These are phyloP conservation scores for Eremophila alpestris DNA, from an alignment of 2,797 vertebrate genomes.

Conservation along the genomic window DNA sequence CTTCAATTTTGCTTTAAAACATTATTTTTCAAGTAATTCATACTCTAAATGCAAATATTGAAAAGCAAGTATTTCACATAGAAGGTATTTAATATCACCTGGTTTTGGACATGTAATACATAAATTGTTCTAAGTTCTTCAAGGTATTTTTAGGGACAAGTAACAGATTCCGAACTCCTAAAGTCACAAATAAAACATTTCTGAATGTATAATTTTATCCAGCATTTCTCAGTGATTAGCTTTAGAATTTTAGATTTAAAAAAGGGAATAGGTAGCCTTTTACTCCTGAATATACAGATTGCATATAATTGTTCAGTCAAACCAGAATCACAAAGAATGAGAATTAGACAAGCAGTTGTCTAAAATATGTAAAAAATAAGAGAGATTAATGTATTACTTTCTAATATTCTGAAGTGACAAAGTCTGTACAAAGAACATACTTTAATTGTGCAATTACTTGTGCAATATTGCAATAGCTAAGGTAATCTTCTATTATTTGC, in stretches of 20 bases:
- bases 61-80: background rate
- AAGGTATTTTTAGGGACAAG: background rate
- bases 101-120: background rate
- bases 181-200: background rate
- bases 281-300: background rate
- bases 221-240: background rate
- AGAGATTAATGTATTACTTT: background rate
- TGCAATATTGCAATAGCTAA: conserved; percentile 32
- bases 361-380: background rate
- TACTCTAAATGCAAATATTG: background rate
- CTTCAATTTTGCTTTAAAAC: background rate
- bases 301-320: background rate
- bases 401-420: conserved; percentile 7
- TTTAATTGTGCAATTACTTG: conserved; percentile 48
- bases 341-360: background rate
- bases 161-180: background rate
- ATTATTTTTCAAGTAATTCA: background rate
- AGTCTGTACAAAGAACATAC: conserved; percentile 14
- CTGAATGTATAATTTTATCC: background rate
- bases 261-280: background rate
- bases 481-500: background rate
- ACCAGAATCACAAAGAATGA: background rate
- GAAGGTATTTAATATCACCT: background rate
- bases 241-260: background rate
- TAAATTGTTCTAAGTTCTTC: background rate